Evolutionary conservation across 1,140 invertebrate species (phyloP).

Genomic region (Zaprionus gabonicus): DNA sequence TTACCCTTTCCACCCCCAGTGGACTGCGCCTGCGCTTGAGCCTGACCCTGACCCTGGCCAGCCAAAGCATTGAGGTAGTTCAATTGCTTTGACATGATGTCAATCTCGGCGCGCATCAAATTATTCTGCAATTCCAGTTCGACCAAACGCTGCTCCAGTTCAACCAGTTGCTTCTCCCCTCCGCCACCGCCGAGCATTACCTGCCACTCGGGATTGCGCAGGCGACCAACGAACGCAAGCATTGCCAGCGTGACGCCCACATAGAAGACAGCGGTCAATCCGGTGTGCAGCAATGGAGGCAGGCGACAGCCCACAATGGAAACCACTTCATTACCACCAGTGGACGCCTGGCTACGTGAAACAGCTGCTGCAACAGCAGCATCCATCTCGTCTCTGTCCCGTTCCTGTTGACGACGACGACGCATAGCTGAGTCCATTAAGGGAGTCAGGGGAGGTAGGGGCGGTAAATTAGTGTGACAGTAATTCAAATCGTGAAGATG

Average conservation of each 20-base stretch:
- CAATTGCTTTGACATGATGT: conserved; percentile 74
- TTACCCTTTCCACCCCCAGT: conserved; percentile 10
- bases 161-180: conserved; percentile 32
- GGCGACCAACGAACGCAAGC: conserved; percentile 67
- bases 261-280: conserved; percentile 69
- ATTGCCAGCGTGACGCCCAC: conserved; percentile 63
- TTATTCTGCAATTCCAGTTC: conserved; percentile 79
- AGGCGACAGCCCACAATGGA: conserved; percentile 13
- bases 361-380: not conserved
- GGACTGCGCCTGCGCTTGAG: not conserved
- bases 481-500: conserved; percentile 59
- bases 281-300: conserved; percentile 50
- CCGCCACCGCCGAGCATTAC: conserved; percentile 31
- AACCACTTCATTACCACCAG: not conserved
- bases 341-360: not conserved
- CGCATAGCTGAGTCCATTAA: conserved; percentile 12
- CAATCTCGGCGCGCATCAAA: conserved; percentile 77
- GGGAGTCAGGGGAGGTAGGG: not conserved
- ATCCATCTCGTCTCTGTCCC: not conserved
- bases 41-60: conserved; percentile 16
- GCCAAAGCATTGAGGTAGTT: conserved; percentile 57
- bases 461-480: conserved; percentile 26
- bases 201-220: conserved; percentile 70
- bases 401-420: not conserved
- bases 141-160: conserved; percentile 63